A percentile compares a stretch with the other conserved stretches of the same genome.
Evolutionary conservation across 2,888 invertebrate genomes (phyloP).

Genomic region (Nemotelus nigrinus): DNA sequence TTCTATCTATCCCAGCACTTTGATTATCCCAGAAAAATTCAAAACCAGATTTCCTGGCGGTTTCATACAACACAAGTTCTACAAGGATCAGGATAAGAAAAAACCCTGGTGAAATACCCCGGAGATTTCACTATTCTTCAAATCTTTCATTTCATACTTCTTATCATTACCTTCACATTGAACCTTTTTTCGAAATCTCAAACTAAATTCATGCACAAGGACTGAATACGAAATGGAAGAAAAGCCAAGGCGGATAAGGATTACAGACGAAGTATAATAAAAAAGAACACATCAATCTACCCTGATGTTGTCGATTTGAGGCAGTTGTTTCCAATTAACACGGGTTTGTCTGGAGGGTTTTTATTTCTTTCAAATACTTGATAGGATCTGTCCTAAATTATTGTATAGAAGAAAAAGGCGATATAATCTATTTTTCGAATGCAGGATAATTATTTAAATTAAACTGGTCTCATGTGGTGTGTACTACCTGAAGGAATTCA

Average conservation of each 20-base stretch:
- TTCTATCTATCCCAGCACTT: too few relatives aligned
- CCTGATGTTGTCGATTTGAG: slow-evolving; percentile 19
- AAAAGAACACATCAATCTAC: slow-evolving; percentile 27
- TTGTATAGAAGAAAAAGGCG: background rate
- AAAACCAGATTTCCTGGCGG: too few relatives aligned
- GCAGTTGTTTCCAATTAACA: slow-evolving; percentile 34
- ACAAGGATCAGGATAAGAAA: too few relatives aligned
- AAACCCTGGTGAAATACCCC: too few relatives aligned
- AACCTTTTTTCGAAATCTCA: background rate
- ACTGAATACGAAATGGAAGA: background rate
- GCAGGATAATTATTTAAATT: slow-evolving; percentile 14
- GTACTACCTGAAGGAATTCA: background rate
- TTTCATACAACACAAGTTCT: too few relatives aligned
- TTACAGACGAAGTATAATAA: slow-evolving; percentile 1
- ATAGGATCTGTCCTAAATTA: slow-evolving; percentile 22
- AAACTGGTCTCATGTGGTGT: background rate
- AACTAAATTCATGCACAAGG: background rate
- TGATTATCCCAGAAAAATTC: too few relatives aligned
- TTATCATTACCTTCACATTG: background rate
- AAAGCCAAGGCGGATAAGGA: background rate
- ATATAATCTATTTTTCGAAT: slow-evolving; percentile 1
- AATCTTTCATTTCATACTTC: background rate
- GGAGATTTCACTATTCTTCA: too few relatives aligned
- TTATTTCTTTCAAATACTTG: slow-evolving; percentile 29
- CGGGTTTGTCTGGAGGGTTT: slow-evolving; percentile 9